A percentile compares a stretch with the other conserved stretches of the same genome.
Evolutionary conservation across 2,113 vertebrate genomes (phyloP).

Genomic region (Otocyon megalotis): DNA sequence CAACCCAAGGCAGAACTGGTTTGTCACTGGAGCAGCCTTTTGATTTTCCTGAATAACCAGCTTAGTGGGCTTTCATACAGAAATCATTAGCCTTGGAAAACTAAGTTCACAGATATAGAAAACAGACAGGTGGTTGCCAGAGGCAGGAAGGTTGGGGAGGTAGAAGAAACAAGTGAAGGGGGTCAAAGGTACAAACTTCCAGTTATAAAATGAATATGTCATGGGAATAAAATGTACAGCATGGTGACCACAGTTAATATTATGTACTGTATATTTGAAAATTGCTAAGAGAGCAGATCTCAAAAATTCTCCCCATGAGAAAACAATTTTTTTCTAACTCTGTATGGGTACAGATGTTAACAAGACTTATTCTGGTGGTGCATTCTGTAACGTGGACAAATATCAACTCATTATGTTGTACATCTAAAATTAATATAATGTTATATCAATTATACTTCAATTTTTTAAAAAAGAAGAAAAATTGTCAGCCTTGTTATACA

Average conservation of each 20-base stretch:
- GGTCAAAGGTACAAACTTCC: neutral
- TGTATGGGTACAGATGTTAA: neutral
- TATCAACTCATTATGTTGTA: neutral
- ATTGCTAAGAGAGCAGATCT: neutral
- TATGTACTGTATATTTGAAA: neutral
- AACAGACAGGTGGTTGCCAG: neutral
- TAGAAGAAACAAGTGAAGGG: neutral
- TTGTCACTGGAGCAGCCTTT: accelerated
- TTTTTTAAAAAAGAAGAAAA: neutral
- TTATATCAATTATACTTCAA: neutral
- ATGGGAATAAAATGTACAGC: neutral
- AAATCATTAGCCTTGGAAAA: neutral
- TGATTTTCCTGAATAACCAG: neutral
- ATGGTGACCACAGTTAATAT: neutral
- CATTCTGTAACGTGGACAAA: neutral
- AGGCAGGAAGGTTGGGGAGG: neutral
- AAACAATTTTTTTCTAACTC: neutral
- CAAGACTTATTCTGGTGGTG: neutral
- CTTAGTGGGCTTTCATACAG: too few species aligned
- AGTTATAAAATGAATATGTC: neutral
- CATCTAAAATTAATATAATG: neutral
- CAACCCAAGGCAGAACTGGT: accelerated
- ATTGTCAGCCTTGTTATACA: too few species aligned
- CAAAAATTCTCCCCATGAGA: neutral
- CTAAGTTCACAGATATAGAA: neutral